A percentile compares a stretch with the other conserved stretches of the same genome.
These are phyloP conservation scores for Formicarius rufipectus DNA, from an alignment of 2,113 vertebrate species.

Conservation along the genomic window DNA sequence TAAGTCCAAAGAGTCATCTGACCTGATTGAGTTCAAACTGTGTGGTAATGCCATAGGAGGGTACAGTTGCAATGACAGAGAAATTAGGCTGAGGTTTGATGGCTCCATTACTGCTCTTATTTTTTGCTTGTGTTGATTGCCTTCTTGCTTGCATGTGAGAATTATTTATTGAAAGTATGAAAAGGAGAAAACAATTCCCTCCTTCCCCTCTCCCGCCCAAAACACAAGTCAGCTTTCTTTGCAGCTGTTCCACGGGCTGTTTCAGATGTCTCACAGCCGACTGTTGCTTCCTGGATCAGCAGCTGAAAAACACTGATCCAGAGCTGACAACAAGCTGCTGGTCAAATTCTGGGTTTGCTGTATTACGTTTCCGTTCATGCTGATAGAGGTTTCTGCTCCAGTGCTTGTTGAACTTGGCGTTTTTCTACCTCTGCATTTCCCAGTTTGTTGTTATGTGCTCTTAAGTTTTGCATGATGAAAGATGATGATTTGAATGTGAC, in stretches of 20 bases:
- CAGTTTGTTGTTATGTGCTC: rapidly evolving
- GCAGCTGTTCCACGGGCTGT: background rate
- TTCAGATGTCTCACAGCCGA: background rate
- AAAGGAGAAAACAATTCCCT: background rate
- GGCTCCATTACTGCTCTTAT: background rate
- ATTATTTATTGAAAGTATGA: background rate
- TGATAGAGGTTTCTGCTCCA: background rate
- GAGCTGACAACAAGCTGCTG: rapidly evolving
- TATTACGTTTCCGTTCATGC: background rate
- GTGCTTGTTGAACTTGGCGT: background rate
- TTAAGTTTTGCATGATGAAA: background rate
- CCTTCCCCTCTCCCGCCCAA: background rate
- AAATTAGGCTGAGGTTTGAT: background rate
- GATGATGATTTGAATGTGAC: background rate
- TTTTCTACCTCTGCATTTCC: background rate
- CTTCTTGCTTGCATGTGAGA: background rate
- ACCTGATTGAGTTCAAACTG: background rate
- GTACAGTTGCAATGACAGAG: background rate
- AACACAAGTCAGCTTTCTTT: background rate
- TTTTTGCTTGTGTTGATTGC: background rate
- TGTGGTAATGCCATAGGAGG: background rate
- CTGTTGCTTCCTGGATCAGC: background rate
- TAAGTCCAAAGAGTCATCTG: constrained; percentile 9
- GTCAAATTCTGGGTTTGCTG: background rate
- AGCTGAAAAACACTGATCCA: background rate